Conservation (phyloP, 2,888 invertebrate species). For the Agonum fuliginosum region DNA sequence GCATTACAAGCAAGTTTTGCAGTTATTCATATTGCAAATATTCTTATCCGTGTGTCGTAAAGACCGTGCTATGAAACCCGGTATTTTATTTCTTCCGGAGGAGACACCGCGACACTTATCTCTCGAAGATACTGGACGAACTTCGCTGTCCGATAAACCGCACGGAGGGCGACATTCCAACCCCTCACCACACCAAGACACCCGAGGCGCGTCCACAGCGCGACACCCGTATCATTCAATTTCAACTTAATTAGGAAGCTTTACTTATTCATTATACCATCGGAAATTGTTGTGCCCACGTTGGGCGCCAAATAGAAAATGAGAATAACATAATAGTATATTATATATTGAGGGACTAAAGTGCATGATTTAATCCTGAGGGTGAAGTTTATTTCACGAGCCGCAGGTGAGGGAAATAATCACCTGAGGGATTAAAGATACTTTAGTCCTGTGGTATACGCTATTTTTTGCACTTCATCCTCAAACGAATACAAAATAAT, state of each 20-base stretch:
- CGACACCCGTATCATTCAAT: background rate
- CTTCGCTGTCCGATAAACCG: conserved; percentile 1
- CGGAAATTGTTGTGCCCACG: too few relatives aligned
- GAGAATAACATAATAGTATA: too few relatives aligned
- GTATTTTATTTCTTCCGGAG: conserved; percentile 56
- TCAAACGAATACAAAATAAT: too few relatives aligned
- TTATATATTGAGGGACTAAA: too few relatives aligned
- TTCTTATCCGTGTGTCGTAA: conserved; percentile 54
- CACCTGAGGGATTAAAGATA: too few relatives aligned
- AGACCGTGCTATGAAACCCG: conserved; percentile 47
- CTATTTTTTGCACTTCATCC: too few relatives aligned
- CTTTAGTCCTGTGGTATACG: too few relatives aligned
- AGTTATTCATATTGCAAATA: conserved; percentile 59
- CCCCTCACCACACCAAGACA: background rate
- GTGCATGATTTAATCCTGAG: too few relatives aligned
- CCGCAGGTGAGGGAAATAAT: too few relatives aligned
- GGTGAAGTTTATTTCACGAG: too few relatives aligned
- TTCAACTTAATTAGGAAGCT: background rate
- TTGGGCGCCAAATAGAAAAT: too few relatives aligned
- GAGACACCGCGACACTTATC: conserved; percentile 37
- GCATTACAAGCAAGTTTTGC: conserved; percentile 51
- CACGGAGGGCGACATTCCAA: background rate
- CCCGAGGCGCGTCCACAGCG: background rate
- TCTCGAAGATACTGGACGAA: conserved; percentile 28
- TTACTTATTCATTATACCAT: too few relatives aligned